Percentiles rank a stretch among this genome's conserved stretches.
These are phyloP conservation scores for Tenthredo notha DNA, from an alignment of 2,888 invertebrate genomes.

Conservation along the genomic window DNA sequence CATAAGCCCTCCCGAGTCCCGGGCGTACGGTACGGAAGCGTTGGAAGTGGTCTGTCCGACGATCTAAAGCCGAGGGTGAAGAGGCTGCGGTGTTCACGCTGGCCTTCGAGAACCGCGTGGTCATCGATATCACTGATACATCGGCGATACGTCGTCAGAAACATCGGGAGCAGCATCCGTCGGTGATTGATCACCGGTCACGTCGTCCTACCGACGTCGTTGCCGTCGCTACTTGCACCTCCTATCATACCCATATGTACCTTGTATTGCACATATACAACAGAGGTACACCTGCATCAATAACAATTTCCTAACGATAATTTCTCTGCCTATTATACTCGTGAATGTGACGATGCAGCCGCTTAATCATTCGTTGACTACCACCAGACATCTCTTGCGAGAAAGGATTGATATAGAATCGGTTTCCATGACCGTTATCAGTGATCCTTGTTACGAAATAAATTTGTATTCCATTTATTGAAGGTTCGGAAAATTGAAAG, in stretches of 20 bases:
- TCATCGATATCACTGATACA: conserved; percentile 54
- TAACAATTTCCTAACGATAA: conserved; percentile 40
- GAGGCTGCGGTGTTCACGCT: conserved; percentile 27
- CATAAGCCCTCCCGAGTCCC: conserved; percentile 48
- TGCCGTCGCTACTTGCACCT: background rate
- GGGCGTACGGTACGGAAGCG: conserved; percentile 31
- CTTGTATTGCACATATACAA: background rate
- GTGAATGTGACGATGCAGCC: conserved; percentile 11
- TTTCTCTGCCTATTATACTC: background rate
- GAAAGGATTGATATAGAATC: conserved; percentile 30
- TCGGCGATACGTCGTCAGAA: conserved; percentile 52
- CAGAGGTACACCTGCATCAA: background rate
- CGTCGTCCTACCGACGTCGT: conserved; percentile 15
- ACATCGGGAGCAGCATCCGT: conserved; percentile 48
- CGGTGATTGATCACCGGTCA: conserved; percentile 51
- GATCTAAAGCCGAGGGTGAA: conserved; percentile 21
- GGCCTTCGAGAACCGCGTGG: conserved; percentile 47
- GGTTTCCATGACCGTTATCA: background rate
- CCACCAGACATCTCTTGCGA: conserved; percentile 2
- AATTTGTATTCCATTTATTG: background rate
- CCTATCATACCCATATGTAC: background rate
- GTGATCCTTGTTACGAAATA: background rate
- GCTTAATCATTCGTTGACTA: conserved; percentile 45
- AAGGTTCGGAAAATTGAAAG: background rate
- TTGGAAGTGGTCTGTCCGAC: conserved; percentile 29